Conservation (phyloP, 1,140 invertebrate species). For the Trichonephila clavata region DNA sequence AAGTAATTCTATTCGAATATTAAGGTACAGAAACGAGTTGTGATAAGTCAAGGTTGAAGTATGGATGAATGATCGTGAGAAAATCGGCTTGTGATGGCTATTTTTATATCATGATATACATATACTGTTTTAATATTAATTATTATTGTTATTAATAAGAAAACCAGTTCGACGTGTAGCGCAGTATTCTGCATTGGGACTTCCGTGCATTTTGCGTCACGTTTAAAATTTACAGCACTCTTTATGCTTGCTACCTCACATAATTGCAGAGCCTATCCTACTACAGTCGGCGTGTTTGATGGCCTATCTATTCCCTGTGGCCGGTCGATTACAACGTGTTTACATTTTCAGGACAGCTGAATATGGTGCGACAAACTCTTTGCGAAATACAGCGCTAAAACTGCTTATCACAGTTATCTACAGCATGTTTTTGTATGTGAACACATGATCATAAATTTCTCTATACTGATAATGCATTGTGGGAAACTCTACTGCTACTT, state of each 20-base stretch:
- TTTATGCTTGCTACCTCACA: not conserved
- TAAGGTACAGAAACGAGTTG: too few species aligned
- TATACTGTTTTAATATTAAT: too few species aligned
- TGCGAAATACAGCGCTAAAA: not conserved
- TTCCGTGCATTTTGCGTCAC: not conserved
- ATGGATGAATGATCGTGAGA: too few species aligned
- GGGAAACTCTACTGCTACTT: constrained; percentile 52
- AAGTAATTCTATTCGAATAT: too few species aligned
- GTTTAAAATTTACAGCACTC: not conserved
- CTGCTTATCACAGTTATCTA: constrained; percentile 18
- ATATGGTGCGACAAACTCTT: not conserved
- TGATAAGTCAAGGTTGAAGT: too few species aligned
- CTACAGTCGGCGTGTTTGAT: not conserved
- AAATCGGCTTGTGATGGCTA: too few species aligned
- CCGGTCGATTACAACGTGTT: constrained; percentile 28
- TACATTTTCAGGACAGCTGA: not conserved
- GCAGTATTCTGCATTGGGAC: not conserved
- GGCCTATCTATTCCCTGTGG: not conserved
- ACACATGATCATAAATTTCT: constrained; percentile 62
- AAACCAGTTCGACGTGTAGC: too few species aligned
- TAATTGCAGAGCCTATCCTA: not conserved
- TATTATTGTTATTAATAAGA: too few species aligned
- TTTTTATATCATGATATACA: too few species aligned
- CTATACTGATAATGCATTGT: constrained; percentile 51
- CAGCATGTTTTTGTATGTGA: constrained; percentile 33